Conservation (phyloP, 2,888 invertebrate species). For the Ceriagrion tenellum region DNA sequence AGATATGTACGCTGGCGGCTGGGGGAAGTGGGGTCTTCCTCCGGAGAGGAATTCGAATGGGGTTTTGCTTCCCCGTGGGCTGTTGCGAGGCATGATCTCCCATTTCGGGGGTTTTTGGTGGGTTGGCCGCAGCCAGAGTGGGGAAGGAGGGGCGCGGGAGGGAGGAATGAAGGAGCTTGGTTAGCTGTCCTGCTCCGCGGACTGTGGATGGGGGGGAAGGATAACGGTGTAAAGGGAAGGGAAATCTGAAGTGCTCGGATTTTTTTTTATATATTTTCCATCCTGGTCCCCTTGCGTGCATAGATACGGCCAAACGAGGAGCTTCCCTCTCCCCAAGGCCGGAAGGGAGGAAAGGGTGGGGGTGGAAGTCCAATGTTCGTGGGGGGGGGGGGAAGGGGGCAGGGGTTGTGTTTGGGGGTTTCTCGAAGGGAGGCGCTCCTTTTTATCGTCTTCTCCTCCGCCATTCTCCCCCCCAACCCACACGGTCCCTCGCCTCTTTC, state of each 20-base stretch:
- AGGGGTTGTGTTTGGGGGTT: background rate
- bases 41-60: no score
- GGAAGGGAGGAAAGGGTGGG: background rate
- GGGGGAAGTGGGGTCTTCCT: no score
- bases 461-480: background rate
- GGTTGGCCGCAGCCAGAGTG: background rate
- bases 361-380: background rate
- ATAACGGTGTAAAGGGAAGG: background rate
- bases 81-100: no score
- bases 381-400: no score
- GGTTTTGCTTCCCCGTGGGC: no score
- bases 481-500: background rate
- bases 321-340: background rate
- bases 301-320: slow-evolving; percentile 47
- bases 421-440: background rate
- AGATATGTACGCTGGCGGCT: no score
- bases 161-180: background rate
- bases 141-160: background rate
- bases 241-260: slow-evolving; percentile 48
- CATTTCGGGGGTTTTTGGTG: background rate
- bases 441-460: background rate
- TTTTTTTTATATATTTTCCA: slow-evolving; percentile 38
- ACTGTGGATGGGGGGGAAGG: no score
- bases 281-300: slow-evolving; percentile 54
- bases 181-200: no score